Evolutionary conservation across 2,888 invertebrate genomes (phyloP).

Genomic region (Julus scanicus): DNA sequence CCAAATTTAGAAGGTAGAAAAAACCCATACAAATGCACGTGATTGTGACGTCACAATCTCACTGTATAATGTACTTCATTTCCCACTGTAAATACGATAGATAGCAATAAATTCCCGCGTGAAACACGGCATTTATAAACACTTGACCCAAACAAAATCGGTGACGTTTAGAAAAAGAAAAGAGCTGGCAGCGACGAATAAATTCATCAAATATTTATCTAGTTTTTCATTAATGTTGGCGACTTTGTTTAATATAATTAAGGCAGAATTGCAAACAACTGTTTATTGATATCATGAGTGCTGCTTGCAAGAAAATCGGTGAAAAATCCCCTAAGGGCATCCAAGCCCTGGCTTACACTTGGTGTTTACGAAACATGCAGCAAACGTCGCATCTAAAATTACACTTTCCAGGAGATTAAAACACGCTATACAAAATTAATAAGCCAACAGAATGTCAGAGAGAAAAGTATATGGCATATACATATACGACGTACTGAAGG

Average conservation of each 20-base stretch:
- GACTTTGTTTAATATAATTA: not conserved
- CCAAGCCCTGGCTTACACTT: not conserved
- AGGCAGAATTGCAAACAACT: not conserved
- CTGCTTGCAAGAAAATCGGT: not conserved
- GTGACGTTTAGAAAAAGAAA: too few relatives aligned
- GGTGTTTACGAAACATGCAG: not conserved
- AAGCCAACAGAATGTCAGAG: not conserved
- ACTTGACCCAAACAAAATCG: too few relatives aligned
- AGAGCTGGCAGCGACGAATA: too few relatives aligned
- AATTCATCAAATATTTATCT: too few relatives aligned
- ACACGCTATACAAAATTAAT: not conserved
- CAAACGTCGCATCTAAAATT: not conserved
- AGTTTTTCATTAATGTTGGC: too few relatives aligned
- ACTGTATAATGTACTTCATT: too few relatives aligned
- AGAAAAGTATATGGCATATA: not conserved
- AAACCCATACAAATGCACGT: too few relatives aligned
- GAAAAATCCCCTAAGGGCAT: not conserved
- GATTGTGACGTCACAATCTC: too few relatives aligned
- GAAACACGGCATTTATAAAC: too few relatives aligned
- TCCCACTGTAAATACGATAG: too few relatives aligned
- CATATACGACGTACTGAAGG: not conserved
- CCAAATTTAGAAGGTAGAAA: too few relatives aligned
- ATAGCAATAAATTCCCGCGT: too few relatives aligned
- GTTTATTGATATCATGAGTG: not conserved
- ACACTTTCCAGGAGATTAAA: slow-evolving; percentile 37